Conservation (phyloP, 2,113 vertebrate genomes). For the Tachysurus fulvidraco region DNA sequence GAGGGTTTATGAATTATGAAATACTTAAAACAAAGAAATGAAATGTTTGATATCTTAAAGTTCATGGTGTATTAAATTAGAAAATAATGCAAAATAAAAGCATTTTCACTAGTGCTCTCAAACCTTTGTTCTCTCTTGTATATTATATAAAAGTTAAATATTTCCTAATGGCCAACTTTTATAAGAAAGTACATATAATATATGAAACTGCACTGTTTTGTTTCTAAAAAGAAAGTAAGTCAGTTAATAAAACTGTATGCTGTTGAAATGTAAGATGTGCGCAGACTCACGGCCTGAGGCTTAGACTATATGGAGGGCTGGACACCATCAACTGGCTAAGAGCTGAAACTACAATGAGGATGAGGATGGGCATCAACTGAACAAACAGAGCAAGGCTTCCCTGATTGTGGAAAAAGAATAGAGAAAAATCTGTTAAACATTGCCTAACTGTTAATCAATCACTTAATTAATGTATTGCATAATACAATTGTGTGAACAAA, state of each 20-base stretch:
- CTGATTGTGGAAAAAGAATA: conserved; percentile 67
- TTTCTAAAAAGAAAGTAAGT: background rate
- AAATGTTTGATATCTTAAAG: background rate
- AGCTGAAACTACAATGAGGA: conserved; percentile 92
- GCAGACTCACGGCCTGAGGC: conserved; percentile 88
- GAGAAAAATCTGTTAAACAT: background rate
- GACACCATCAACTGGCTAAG: conserved; percentile 96
- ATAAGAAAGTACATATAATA: background rate
- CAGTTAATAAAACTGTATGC: background rate
- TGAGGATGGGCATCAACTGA: conserved; percentile 95
- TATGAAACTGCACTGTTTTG: background rate
- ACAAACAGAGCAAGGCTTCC: conserved; percentile 97
- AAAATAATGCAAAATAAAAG: background rate
- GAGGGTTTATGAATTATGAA: background rate
- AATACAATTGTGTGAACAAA: background rate
- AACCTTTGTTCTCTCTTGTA: background rate
- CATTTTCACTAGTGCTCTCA: background rate
- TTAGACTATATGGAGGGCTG: conserved; percentile 93
- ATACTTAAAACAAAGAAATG: background rate
- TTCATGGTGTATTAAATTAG: background rate
- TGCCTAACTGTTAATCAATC: background rate
- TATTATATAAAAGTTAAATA: background rate
- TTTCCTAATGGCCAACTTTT: background rate
- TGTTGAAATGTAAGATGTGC: background rate
- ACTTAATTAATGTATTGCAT: background rate